A percentile compares a stretch with the other conserved stretches of the same genome.
Evolutionary conservation across 2,113 vertebrate species (phyloP).

Genomic region (Rhabdornis inornatus): DNA sequence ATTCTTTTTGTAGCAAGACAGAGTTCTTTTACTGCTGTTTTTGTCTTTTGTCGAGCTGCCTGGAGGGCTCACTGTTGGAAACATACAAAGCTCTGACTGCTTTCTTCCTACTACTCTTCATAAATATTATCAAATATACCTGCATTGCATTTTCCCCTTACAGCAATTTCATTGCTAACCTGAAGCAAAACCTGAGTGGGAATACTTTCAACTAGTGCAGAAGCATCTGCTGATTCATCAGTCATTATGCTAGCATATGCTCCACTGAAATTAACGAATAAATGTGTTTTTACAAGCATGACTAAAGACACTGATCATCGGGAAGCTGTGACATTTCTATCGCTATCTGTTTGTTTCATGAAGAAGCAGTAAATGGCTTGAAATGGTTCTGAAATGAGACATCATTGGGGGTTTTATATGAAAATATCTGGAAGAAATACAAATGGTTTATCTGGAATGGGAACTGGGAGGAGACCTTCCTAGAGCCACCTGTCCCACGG

Average conservation of each 20-base stretch:
- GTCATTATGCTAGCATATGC: not conserved
- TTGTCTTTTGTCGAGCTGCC: not conserved
- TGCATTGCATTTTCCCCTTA: not conserved
- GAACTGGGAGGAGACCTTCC: not conserved
- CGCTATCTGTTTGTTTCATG: not conserved
- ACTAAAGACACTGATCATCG: not conserved
- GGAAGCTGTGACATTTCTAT: not conserved
- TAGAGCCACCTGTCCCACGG: not conserved
- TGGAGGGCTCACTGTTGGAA: not conserved
- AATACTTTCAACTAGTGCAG: not conserved
- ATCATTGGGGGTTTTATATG: rapidly evolving
- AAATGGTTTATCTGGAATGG: not conserved
- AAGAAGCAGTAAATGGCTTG: not conserved
- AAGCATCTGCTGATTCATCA: not conserved
- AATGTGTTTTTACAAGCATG: not conserved
- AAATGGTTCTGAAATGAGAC: not conserved
- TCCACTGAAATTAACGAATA: not conserved
- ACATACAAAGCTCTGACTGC: not conserved
- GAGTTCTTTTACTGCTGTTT: not conserved
- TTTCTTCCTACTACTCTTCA: not conserved
- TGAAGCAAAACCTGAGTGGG: not conserved
- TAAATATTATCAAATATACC: not conserved
- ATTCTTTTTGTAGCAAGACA: not conserved
- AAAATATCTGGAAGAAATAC: not conserved
- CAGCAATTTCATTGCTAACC: not conserved